Evolutionary conservation across 2,797 vertebrate genomes (phyloP).

Genomic region (Perodicticus potto): DNA sequence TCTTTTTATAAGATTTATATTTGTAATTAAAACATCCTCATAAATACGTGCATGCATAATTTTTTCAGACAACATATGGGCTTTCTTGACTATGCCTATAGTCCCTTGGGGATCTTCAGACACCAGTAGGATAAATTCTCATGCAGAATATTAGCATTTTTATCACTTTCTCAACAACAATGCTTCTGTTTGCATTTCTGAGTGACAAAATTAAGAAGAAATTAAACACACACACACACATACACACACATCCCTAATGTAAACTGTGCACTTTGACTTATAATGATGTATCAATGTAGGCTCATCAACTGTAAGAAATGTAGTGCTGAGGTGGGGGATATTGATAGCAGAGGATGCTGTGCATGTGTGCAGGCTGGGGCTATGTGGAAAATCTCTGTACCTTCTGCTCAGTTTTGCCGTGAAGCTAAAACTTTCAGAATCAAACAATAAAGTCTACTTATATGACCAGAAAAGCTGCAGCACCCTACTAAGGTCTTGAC

Average conservation of each 20-base stretch:
- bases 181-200: not conserved
- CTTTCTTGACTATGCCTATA: not conserved
- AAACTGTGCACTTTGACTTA: not conserved
- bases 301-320: not conserved
- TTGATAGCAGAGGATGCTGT: not conserved
- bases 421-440: not conserved
- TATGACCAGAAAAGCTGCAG: not conserved
- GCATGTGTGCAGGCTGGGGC: no score
- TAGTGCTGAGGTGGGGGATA: not conserved
- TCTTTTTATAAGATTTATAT: constrained; percentile 20
- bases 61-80: not conserved
- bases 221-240: not conserved
- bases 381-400: not conserved
- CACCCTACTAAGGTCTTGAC: not conserved
- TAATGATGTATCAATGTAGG: not conserved
- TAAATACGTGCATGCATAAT: not conserved
- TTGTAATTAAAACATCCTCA: constrained; percentile 3
- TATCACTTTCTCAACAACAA: constrained; percentile 21
- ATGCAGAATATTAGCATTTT: not conserved
- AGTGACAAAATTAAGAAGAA: not conserved
- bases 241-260: not conserved
- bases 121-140: not conserved
- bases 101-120: not conserved
- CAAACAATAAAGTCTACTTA: not conserved
- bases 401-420: not conserved